A percentile compares a stretch with the other conserved stretches of the same genome.
phyloP scores from a whole-genome alignment of 2,797 vertebrate genomes.

The Lerista edwardsae region DNA sequence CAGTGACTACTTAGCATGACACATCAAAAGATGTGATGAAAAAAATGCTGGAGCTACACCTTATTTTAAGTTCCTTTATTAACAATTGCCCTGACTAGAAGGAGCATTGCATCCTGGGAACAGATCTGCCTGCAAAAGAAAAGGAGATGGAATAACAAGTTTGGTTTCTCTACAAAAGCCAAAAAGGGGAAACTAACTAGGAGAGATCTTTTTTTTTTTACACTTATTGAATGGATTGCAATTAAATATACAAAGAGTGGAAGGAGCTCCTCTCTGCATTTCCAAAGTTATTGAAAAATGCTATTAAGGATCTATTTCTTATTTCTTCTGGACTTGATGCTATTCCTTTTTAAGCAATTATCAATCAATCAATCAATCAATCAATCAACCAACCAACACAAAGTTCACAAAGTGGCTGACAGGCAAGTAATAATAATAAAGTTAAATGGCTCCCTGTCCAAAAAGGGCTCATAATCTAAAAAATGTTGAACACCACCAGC shows the following conservation, averaged over 20 bases:
- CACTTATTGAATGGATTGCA: neutral
- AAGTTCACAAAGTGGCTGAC: too few species aligned
- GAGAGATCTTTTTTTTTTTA: neutral
- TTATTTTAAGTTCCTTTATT: slow-evolving; percentile 70
- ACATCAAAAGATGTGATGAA: slow-evolving; percentile 58
- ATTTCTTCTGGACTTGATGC: neutral
- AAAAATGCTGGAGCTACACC: slow-evolving; percentile 42
- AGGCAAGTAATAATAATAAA: too few species aligned
- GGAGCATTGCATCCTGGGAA: slow-evolving; percentile 8
- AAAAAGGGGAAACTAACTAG: neutral
- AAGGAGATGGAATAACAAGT: slow-evolving; percentile 20
- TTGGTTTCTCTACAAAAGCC: slow-evolving; percentile 1
- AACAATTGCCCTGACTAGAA: slow-evolving; percentile 48
- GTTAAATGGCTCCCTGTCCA: too few species aligned
- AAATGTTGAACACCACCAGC: too few species aligned
- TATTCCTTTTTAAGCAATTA: neutral
- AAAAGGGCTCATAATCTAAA: too few species aligned
- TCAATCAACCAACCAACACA: too few species aligned
- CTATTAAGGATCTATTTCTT: accelerated
- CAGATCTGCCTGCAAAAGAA: neutral
- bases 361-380: too few species aligned
- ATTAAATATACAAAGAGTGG: neutral
- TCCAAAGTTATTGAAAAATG: neutral
- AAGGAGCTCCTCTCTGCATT: neutral
- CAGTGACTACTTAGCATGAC: slow-evolving; percentile 58